These are phyloP conservation scores for Chydorus sphaericus DNA, from an alignment of 2,888 invertebrate species.

Conservation along the genomic window DNA sequence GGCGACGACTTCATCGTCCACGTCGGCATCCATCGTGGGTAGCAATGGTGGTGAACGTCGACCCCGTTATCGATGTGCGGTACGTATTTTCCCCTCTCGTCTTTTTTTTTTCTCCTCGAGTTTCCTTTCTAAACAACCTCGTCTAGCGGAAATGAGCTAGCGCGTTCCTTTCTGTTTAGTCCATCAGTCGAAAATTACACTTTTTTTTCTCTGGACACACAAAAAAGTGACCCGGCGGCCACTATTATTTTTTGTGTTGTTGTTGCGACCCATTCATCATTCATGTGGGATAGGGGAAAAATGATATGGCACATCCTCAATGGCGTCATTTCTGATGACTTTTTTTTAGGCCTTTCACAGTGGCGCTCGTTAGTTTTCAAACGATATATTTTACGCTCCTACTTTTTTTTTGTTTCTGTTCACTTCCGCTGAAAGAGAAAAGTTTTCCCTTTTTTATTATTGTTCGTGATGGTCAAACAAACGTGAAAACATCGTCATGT, in stretches of 20 bases:
- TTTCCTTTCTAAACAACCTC: not conserved
- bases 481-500: not conserved
- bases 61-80: conserved; percentile 44
- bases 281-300: not conserved
- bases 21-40: conserved; percentile 3
- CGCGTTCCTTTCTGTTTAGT: not conserved
- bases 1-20: not conserved
- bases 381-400: too few species aligned
- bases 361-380: too few species aligned
- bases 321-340: too few species aligned
- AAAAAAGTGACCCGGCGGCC: too few species aligned
- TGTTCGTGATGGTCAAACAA: not conserved
- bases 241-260: too few species aligned
- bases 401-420: not conserved
- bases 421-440: conserved; percentile 1
- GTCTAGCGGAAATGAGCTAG: not conserved
- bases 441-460: not conserved
- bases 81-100: conserved; percentile 26
- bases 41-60: conserved; percentile 16
- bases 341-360: too few species aligned
- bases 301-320: not conserved
- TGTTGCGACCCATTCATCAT: not conserved
- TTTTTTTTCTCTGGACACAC: not conserved
- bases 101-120: not conserved
- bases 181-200: not conserved